phyloP scores from a whole-genome alignment of 1,140 invertebrate genomes.

The Scaptodrosophila lebanonensis region DNA sequence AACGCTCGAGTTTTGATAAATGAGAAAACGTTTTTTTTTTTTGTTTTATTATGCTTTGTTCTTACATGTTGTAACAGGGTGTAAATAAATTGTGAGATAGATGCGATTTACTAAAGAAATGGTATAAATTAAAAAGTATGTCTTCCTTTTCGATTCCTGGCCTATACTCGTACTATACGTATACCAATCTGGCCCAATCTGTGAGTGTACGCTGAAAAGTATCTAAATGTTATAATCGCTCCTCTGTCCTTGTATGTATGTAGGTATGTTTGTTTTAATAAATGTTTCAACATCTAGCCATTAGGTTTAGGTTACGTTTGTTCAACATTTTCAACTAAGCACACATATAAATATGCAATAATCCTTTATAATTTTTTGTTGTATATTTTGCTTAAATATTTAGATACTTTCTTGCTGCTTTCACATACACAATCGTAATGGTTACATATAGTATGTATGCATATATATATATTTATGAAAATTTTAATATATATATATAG shows the following conservation, averaged over 20 bases:
- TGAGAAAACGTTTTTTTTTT: constrained; percentile 60
- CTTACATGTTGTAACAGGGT: constrained; percentile 71
- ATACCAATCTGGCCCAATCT: too few relatives aligned
- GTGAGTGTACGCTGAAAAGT: too few relatives aligned
- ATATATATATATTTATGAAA: constrained; percentile 46
- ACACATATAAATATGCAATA: constrained; percentile 34
- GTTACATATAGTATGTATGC: constrained; percentile 36
- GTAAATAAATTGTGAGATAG: constrained; percentile 72
- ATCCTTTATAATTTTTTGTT: constrained; percentile 22
- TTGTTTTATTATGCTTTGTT: constrained; percentile 57
- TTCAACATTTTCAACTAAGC: constrained; percentile 67
- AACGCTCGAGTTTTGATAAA: constrained; percentile 47
- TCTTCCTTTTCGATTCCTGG: constrained; percentile 11
- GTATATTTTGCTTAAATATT: constrained; percentile 60
- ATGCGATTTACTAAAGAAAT: constrained; percentile 56
- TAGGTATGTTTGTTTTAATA: constrained; percentile 13
- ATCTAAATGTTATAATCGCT: constrained; percentile 44
- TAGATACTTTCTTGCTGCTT: constrained; percentile 64
- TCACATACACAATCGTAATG: neutral
- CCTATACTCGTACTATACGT: too few relatives aligned
- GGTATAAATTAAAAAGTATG: constrained; percentile 53
- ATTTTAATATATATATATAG: constrained; percentile 47
- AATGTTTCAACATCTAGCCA: constrained; percentile 43
- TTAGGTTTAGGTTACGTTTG: constrained; percentile 16
- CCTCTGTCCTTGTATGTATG: constrained; percentile 11